Base-by-base conservation (phyloP, 2,888 invertebrate genomes). In the Rotaria magnacalcarata region DNA sequence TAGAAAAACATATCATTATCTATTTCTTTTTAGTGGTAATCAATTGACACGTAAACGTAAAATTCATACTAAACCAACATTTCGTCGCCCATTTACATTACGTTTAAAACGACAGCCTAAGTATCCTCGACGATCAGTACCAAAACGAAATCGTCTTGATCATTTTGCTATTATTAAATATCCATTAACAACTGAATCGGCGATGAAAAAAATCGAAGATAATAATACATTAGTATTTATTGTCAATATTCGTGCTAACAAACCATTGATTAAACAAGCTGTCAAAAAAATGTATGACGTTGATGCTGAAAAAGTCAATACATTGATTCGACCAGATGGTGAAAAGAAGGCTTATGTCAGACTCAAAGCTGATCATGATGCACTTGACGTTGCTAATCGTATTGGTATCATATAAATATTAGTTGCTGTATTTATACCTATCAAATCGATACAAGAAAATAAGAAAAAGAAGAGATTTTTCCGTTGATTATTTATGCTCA, bases 131-230 rank as follows among this genome's bases (percentile, higher is more conserved):
- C 85, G 85, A 85, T 85, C 85, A 50, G 85, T 85, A 7, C 86
- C 86, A 58, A 67, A 84, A 67, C 43, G 86, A 50, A 86, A 86
- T 85, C 85, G 86, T 60, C 84, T 98, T 95, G 98, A 98, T 93
- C 96, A 97, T 86, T 98, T 94, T 92, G 96, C 96, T 90, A 96
- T 98, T 91, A 96, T 99, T 90, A 97, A 98, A 92, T 97, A 94
- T 91, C 99, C 99, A 52, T 92, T 99, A 92, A 99, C 99, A 86
- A 99, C 98, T 91, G 99, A 99, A 93, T 97, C 98, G 19, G 98
- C 99, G 85, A 99, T 99, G 99, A 99, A 99, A 92, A 99, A 99
- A 92, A 99, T 99, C 92, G 99, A 99, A 92, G 99, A 99, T 91
- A 97, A 97, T 93, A 99, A 99, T 93, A 99, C 99, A 27, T 93